Conservation (phyloP, 1,140 invertebrate species). For the Drosophila kanapiae region DNA sequence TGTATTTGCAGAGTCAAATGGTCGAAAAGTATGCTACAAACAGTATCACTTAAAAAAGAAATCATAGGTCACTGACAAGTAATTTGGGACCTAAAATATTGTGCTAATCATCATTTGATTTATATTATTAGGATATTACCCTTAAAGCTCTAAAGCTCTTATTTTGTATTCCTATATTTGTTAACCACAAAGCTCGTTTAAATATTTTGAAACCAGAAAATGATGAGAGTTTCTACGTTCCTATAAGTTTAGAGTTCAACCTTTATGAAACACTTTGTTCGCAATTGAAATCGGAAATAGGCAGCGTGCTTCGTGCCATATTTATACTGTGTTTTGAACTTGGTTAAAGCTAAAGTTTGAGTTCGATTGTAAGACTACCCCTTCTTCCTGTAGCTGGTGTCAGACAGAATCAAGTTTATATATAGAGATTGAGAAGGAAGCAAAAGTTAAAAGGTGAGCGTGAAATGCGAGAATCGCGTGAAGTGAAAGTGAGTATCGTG, state of each 20-base stretch:
- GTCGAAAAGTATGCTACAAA: constrained; percentile 5
- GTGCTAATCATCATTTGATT: no score
- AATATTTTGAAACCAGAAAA: neutral
- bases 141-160: no score
- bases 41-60: neutral
- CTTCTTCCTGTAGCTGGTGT: constrained; percentile 13
- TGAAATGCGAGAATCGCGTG: constrained; percentile 8
- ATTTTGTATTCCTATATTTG: neutral
- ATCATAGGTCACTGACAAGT: no score
- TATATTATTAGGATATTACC: no score
- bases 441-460: neutral
- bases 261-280: no score
- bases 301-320: neutral
- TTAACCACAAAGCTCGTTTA: neutral
- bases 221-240: neutral
- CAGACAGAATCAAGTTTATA: constrained; percentile 31
- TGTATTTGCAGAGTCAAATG: neutral
- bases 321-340: neutral
- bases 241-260: neutral
- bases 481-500: constrained; percentile 15
- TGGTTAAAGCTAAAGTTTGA: constrained; percentile 3
- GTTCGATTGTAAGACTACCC: constrained; percentile 4
- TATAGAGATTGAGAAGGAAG: constrained; percentile 9
- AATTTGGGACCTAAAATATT: neutral
- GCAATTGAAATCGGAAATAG: neutral